Base-by-base conservation (phyloP, 37 sponge, comb jelly and placozoan genomes). In the Bolinopsis microptera region DNA sequence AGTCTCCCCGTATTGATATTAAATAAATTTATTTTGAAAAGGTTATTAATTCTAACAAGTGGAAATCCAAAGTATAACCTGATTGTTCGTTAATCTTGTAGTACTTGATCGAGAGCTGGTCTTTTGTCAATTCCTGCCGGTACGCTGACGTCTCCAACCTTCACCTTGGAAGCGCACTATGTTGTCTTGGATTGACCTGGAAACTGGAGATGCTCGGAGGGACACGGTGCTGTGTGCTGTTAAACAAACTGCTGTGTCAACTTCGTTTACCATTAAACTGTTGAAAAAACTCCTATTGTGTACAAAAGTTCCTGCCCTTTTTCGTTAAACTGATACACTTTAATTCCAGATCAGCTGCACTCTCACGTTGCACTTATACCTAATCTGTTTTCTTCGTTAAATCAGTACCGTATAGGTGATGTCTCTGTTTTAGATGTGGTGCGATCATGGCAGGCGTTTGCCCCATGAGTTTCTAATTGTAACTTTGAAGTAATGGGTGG, bases 71-170 rank as follows among this genome's bases (percentile, higher is more conserved):
- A n/a, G n/a, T n/a, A 48, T 48, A 18, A 13, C 9, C 61, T 48
- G 61, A 48, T 13, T 13, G 13, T 48, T 48, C n/a, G 61, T 48
- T 13, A 5, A 48, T 48, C 61, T 48, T 48, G 61, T 48, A 48
- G 31, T 41, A 86, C 90, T 86, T 86, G 30, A 86, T 38, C 38
- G 32, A 28, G 0, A 86, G 32, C 61, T n/a, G 23, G 40, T 86
- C 90, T 21, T 33, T 28, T 0, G 26, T 0, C 25, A 48, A n/a
- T 27, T 28, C 90, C 90, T 25, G 24, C 31, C 13, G 75, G 75
- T 5, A 72, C 75, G 13, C 22, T n/a, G 18, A 72, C 75, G 3
- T 28, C 75, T 30, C 75, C 31, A n/a, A 72, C 31, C 31, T 72
- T 28, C 3, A 72, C 75, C n/a, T 28, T 72, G 31, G 27, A 72